Conservation (phyloP, 2,888 invertebrate species). For the Carabus problematicus region DNA sequence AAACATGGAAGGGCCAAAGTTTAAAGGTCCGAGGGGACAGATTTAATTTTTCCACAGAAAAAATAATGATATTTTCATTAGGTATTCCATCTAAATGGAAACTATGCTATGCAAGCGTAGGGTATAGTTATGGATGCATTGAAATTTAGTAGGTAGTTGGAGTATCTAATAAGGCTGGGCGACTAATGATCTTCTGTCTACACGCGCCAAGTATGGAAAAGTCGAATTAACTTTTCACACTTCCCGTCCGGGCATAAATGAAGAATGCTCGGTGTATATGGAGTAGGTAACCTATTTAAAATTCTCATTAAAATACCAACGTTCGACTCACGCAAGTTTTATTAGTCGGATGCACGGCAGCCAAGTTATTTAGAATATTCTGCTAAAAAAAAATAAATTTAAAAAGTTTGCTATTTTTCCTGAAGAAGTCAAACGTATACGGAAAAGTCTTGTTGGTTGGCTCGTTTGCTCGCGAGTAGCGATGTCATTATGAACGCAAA, state of each 20-base stretch:
- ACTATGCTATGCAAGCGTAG: no score
- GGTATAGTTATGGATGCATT: no score
- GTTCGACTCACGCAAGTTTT: slow-evolving; percentile 29
- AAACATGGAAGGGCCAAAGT: neutral
- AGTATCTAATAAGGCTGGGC: no score
- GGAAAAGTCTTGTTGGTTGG: neutral
- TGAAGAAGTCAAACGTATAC: neutral
- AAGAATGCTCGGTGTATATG: slow-evolving; percentile 22
- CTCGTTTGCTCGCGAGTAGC: neutral
- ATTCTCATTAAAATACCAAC: slow-evolving; percentile 38
- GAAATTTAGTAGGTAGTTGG: no score
- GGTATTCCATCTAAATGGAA: no score
- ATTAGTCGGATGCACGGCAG: slow-evolving; percentile 24
- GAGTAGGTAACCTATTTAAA: slow-evolving; percentile 39
- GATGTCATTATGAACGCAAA: slow-evolving; percentile 26
- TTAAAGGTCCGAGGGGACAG: no score
- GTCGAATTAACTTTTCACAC: slow-evolving; percentile 11
- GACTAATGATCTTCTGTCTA: no score
- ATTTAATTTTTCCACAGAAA: no score
- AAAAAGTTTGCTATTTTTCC: slow-evolving; percentile 27
- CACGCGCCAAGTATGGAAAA: no score
- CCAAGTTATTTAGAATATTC: slow-evolving; percentile 30
- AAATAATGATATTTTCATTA: no score
- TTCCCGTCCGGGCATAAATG: slow-evolving; percentile 13
- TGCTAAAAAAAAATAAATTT: slow-evolving; percentile 26